Percentiles rank a stretch among this genome's conserved stretches.
Conservation (phyloP, 2,797 vertebrate species). For the Enteromius fasciolatus region DNA sequence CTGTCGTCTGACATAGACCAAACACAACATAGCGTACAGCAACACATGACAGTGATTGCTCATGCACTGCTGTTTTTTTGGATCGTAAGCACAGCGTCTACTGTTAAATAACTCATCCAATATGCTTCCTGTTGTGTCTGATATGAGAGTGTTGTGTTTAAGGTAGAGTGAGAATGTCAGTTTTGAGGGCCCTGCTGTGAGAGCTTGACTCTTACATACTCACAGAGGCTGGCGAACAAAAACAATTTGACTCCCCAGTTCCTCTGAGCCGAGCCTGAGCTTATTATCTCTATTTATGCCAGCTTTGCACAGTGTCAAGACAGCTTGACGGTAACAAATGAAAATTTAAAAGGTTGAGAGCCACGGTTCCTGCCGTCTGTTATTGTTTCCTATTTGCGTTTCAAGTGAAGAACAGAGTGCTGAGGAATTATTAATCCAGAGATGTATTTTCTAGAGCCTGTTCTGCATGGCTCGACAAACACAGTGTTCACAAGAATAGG, state of each 20-base stretch:
- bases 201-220: constrained; percentile 42
- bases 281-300: constrained; percentile 59
- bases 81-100: constrained; percentile 49
- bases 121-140: constrained; percentile 56
- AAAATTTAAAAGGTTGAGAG: constrained; percentile 48
- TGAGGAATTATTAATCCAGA: constrained; percentile 21
- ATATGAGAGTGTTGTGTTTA: constrained; percentile 54
- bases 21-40: constrained; percentile 22
- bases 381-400: constrained; percentile 38
- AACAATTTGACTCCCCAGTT: constrained; percentile 33
- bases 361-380: constrained; percentile 30
- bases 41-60: constrained; percentile 50
- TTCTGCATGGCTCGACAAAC: constrained; percentile 13
- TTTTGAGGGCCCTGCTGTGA: constrained; percentile 41
- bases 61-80: constrained; percentile 51
- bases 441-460: constrained; percentile 1
- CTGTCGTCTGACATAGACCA: constrained; percentile 33
- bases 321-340: constrained; percentile 38
- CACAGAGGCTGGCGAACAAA: constrained; percentile 46
- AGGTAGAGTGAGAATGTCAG: constrained; percentile 51
- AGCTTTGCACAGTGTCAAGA: constrained; percentile 46
- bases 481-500: constrained; percentile 20
- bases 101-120: constrained; percentile 60
- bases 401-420: constrained; percentile 27
- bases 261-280: constrained; percentile 29